Percentiles rank a stretch among this genome's conserved stretches.
These are phyloP conservation scores for Okapia johnstoni DNA, from an alignment of 2,113 vertebrate genomes.

Conservation along the genomic window DNA sequence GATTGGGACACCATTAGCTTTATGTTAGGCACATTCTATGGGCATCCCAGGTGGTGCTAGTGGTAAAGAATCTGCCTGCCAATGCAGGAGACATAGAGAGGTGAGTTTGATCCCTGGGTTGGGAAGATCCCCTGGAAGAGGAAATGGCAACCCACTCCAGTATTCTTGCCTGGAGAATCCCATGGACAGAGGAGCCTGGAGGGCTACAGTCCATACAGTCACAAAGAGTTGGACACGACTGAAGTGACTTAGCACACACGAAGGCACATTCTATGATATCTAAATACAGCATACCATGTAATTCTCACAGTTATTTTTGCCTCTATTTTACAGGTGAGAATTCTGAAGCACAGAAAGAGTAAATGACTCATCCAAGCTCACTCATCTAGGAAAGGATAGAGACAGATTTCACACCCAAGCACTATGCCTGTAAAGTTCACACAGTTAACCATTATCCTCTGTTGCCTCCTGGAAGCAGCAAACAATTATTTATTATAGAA, in stretches of 20 bases:
- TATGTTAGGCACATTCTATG: background rate
- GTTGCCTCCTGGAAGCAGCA: background rate
- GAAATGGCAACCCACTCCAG: background rate
- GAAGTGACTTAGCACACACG: background rate
- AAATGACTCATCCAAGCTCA: background rate
- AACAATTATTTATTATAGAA: background rate
- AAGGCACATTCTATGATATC: background rate
- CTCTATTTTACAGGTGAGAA: background rate
- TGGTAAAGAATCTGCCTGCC: background rate
- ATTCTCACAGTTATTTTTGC: background rate
- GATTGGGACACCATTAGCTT: background rate
- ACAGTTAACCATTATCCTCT: background rate
- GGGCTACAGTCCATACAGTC: background rate
- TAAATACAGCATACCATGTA: background rate
- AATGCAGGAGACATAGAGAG: background rate
- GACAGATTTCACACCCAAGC: background rate
- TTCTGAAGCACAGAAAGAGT: background rate
- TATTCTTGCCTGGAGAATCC: background rate
- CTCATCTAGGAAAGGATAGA: background rate
- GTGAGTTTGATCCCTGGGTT: background rate
- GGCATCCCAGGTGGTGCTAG: background rate
- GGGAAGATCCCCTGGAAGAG: background rate
- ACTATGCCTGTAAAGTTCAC: background rate
- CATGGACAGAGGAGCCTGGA: background rate
- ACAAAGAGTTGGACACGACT: background rate